Conservation (phyloP, 2,888 invertebrate genomes). For the Scaptomyza tumidula region DNA sequence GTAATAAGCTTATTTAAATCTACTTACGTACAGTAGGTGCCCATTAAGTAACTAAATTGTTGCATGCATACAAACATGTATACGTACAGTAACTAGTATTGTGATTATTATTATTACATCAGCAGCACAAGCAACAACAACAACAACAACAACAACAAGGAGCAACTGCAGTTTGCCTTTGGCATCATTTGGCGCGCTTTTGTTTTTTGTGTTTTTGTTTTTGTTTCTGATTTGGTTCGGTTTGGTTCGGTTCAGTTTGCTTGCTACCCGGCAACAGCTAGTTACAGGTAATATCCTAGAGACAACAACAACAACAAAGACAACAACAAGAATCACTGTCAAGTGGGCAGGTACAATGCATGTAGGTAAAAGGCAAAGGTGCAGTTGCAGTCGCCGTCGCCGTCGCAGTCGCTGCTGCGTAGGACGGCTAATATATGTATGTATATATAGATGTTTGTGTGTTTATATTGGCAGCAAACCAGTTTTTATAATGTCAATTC, state of each 20-base stretch:
- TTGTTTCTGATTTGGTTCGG: not conserved
- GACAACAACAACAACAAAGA: constrained; percentile 17
- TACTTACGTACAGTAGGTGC: constrained; percentile 13
- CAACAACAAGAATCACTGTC: constrained; percentile 50
- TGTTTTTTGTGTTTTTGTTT: constrained; percentile 30
- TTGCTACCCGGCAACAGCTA: constrained; percentile 31
- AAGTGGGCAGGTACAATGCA: constrained; percentile 71
- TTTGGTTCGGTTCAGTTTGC: constrained; percentile 45
- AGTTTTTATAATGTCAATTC: constrained; percentile 80
- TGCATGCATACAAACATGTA: constrained; percentile 2
- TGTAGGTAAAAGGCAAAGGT: constrained; percentile 8
- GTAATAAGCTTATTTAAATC: constrained; percentile 2
- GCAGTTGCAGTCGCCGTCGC: constrained; percentile 21
- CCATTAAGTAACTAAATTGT: constrained; percentile 12
- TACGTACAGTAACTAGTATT: constrained; percentile 39
- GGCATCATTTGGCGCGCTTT: constrained; percentile 63
- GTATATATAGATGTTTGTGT: not conserved
- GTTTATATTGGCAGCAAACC: constrained; percentile 75
- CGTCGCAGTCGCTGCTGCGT: constrained; percentile 49
- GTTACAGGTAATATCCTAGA: constrained; percentile 71
- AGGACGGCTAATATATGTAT: constrained; percentile 60
- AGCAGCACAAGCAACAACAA: constrained; percentile 36
- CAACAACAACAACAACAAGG: constrained; percentile 2
- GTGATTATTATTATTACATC: constrained; percentile 55
- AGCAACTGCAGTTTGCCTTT: constrained; percentile 5